Conservation (phyloP, 1,140 invertebrate species). For the Tetragnatha versicolor region DNA sequence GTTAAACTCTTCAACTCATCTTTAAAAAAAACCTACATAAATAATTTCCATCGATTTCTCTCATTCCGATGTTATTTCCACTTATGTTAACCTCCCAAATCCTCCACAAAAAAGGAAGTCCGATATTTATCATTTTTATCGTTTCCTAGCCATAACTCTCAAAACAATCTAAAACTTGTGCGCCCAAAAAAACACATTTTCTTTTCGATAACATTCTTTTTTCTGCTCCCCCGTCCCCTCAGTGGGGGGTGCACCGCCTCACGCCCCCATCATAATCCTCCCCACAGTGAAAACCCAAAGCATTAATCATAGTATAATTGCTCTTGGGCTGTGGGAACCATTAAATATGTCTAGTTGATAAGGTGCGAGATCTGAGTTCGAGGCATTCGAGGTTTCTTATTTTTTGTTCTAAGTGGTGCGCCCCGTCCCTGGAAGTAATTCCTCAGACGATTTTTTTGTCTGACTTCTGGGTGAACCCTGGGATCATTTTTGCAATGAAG, state of each 20-base stretch:
- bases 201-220: conserved; percentile 25
- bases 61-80: no score
- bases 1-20: no score
- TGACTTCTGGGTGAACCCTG: no score
- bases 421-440: not conserved
- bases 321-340: conserved; percentile 4
- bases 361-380: not conserved
- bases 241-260: not conserved
- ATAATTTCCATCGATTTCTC: no score
- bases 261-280: conserved; percentile 14
- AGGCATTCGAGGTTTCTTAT: not conserved
- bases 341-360: conserved; percentile 40
- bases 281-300: not conserved
- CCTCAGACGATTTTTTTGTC: not conserved
- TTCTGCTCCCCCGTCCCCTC: not conserved
- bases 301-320: conserved; percentile 47
- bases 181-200: not conserved
- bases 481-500: no score
- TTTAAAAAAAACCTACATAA: no score
- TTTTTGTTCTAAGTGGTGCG: not conserved
- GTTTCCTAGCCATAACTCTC: no score
- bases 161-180: no score
- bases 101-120: no score
- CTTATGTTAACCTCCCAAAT: no score
- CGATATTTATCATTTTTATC: no score